phyloP scores from a whole-genome alignment of 2,113 vertebrate species.

The Cromileptes altivelis region DNA sequence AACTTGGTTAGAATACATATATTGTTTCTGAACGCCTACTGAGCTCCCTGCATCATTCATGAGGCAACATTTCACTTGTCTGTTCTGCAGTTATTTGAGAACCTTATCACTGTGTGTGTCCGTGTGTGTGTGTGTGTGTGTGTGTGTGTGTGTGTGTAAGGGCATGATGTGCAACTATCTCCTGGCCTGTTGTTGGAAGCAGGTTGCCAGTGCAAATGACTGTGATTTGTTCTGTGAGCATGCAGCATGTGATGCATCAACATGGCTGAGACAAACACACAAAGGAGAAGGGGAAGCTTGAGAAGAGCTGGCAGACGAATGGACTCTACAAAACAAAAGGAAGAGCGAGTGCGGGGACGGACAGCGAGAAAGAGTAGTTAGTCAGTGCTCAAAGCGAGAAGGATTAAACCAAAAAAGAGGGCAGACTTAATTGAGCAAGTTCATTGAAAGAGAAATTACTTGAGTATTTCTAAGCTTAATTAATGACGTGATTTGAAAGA shows the following conservation, averaged over 20 bases:
- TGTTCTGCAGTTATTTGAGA: not conserved
- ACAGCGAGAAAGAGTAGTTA: not conserved
- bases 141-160: too few species aligned
- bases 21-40: not conserved
- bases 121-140: not conserved
- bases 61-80: constrained; percentile 14
- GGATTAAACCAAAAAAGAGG: constrained; percentile 61
- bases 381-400: constrained; percentile 35
- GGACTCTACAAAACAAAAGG: not conserved
- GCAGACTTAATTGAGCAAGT: constrained; percentile 68
- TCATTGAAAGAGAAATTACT: constrained; percentile 74
- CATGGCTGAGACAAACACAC: constrained; percentile 16
- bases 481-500: constrained; percentile 69
- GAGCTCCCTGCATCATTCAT: constrained; percentile 7
- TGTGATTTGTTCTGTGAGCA: constrained; percentile 23
- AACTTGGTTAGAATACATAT: not conserved
- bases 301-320: not conserved
- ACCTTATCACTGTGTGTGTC: not conserved
- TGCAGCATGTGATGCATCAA: constrained; percentile 12
- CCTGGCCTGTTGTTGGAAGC: constrained; percentile 1
- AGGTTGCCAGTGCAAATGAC: constrained; percentile 3
- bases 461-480: constrained; percentile 69
- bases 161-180: not conserved
- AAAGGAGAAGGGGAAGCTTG: not conserved
- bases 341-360: not conserved